Evolutionary conservation across 2,888 invertebrate genomes (phyloP), one percentile per base, ranked within the genome.

Genomic region (Acleris emargana): DNA sequence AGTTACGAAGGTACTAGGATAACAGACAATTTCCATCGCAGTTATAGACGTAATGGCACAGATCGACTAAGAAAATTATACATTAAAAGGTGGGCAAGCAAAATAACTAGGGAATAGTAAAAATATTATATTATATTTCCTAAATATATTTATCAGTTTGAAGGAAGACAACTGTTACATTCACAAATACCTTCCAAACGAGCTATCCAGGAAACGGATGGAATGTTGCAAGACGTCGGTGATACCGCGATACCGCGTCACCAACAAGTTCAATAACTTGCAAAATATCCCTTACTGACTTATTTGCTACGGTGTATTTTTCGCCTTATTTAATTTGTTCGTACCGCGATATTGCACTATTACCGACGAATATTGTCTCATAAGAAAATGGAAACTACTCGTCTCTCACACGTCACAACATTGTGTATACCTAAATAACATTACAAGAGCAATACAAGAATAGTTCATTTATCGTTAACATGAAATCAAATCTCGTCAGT

Each of bases 81-180:
- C 69, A 13, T 1, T 71, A 73, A 74, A 71, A 83, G 88, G 88
- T 87, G 88, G 88, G 88, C 73, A 80, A 79, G 75, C 73, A 80
- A 79, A 74, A 72, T 73, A 72, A 68, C 69, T 69, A 69, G 70
- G 20, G 58, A 53, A 28, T 68, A 70, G 74, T 74, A 73, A 73
- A 73, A 73, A 72, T 70, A 72, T 43, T 75, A 67, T 64, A 13
- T 13, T 13, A 68, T 69, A 68, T 68, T 71, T 66, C 72, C 72
- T 77, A 77, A 75, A 72, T 54, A 28, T n/a, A 43, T 17, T 25
- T 42, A 72, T 71, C 69, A 73, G 77, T 77, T 75, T 67, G 71
- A 73, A 81, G 86, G 86, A 88, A 84, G 86, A 87, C 83, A 52
- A 61, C 50, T 51, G 58, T 59, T 18, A 61, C 55, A 55, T 54